phyloP scores from a whole-genome alignment of 1,140 invertebrate species.

The Drosophila eugracilis region DNA sequence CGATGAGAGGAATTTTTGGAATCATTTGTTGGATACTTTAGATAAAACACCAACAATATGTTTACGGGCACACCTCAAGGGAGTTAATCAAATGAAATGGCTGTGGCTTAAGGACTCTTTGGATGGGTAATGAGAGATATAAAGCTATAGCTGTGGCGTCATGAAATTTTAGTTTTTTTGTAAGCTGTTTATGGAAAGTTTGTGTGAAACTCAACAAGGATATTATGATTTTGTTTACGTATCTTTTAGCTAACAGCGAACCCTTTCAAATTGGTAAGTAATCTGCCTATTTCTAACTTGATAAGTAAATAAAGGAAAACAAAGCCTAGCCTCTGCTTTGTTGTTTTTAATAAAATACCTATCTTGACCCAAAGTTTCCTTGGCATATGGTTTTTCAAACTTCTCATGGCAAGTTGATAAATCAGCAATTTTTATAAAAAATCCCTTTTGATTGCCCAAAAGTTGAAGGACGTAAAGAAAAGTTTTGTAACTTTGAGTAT shows the following conservation, averaged over 20 bases:
- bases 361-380: neutral
- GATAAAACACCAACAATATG: constrained; percentile 33
- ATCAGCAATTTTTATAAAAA: constrained; percentile 10
- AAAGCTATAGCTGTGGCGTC: constrained; percentile 5
- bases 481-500: constrained; percentile 20
- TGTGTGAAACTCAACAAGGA: too few species aligned
- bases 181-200: neutral
- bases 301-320: neutral
- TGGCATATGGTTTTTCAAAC: neutral
- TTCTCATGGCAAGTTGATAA: constrained; percentile 6
- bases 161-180: constrained; percentile 8
- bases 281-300: too few species aligned
- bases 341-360: neutral
- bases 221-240: neutral
- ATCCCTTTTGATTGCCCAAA: constrained; percentile 15
- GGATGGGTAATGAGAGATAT: neutral
- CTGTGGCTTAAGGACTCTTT: neutral
- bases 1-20: constrained; percentile 46
- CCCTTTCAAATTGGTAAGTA: too few species aligned
- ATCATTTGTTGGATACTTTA: constrained; percentile 47
- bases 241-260: too few species aligned
- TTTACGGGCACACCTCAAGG: constrained; percentile 12
- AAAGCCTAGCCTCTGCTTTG: neutral
- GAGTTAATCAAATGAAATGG: constrained; percentile 43
- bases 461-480: constrained; percentile 2